Evolutionary conservation across 2,113 vertebrate species (phyloP).

Genomic region (Cebus imitator): DNA sequence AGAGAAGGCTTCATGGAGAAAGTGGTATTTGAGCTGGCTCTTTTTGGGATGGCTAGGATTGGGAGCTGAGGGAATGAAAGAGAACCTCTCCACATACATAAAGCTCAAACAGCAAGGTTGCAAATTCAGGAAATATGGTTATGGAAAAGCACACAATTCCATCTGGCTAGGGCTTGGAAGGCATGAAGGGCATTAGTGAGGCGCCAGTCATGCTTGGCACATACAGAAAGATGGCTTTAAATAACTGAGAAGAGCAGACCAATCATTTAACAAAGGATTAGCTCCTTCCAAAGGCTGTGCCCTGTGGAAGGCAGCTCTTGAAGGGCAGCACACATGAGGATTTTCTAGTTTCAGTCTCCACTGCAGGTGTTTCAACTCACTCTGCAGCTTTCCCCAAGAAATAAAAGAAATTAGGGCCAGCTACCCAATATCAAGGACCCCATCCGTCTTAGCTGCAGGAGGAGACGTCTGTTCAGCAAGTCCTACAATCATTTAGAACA

Average conservation of each 20-base stretch:
- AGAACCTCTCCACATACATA: not conserved
- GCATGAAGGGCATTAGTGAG: not conserved
- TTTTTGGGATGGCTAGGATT: not conserved
- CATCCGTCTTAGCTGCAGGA: conserved; percentile 49
- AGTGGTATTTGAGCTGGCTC: not conserved
- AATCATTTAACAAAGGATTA: not conserved
- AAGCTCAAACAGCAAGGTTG: not conserved
- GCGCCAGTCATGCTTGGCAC: not conserved
- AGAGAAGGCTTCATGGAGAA: not conserved
- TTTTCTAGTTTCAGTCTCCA: not conserved
- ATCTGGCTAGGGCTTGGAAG: not conserved
- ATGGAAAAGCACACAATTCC: conserved; percentile 43
- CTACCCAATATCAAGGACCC: conserved; percentile 14
- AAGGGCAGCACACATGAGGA: not conserved
- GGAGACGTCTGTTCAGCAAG: conserved; percentile 1
- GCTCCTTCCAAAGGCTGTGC: not conserved
- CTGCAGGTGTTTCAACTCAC: conserved; percentile 53
- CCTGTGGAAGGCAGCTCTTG: not conserved
- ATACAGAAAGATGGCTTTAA: not conserved
- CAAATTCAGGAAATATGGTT: not conserved
- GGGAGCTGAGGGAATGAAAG: not conserved
- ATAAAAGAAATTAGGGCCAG: conserved; percentile 38
- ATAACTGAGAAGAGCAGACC: not conserved
- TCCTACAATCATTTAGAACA: not conserved
- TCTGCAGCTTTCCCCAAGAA: conserved; percentile 39